Evolutionary conservation across 2,888 invertebrate species (phyloP).

Genomic region (Unio delphinus): DNA sequence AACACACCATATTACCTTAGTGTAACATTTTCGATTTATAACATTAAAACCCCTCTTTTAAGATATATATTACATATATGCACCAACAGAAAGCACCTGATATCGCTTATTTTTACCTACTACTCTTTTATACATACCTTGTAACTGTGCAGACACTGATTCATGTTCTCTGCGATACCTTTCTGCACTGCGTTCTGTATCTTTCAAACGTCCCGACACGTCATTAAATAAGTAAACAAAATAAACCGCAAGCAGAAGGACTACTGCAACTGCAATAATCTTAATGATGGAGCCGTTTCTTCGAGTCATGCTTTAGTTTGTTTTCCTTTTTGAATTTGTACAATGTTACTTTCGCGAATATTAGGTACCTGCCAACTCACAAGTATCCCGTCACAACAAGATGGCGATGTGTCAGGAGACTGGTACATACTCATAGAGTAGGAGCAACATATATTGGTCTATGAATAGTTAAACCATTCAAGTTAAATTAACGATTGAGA

Average conservation of each 20-base stretch:
- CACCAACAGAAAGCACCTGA: too few species aligned
- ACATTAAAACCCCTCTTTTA: too few species aligned
- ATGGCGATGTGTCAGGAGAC: constrained; percentile 53
- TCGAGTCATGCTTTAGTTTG: constrained; percentile 25
- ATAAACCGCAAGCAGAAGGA: constrained; percentile 49
- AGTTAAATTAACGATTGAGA: too few species aligned
- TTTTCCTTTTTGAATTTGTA: too few species aligned
- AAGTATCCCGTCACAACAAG: constrained; percentile 37
- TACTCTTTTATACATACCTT: constrained; percentile 38
- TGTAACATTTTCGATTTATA: too few species aligned
- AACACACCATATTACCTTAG: too few species aligned
- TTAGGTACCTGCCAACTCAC: constrained; percentile 6
- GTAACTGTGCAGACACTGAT: constrained; percentile 54
- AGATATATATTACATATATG: too few species aligned
- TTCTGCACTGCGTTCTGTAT: constrained; percentile 54
- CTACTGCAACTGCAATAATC: constrained; percentile 39
- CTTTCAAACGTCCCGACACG: constrained; percentile 49
- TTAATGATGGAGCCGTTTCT: constrained; percentile 48
- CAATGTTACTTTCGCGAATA: constrained; percentile 3
- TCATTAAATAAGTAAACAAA: constrained; percentile 55
- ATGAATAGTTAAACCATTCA: too few species aligned
- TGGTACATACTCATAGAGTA: too few species aligned
- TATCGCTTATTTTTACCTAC: too few species aligned
- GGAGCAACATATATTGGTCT: too few species aligned
- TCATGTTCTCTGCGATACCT: constrained; percentile 58